These are phyloP conservation scores for Manis crassicaudata DNA, from an alignment of 2,797 vertebrate genomes.

Conservation along the genomic window DNA sequence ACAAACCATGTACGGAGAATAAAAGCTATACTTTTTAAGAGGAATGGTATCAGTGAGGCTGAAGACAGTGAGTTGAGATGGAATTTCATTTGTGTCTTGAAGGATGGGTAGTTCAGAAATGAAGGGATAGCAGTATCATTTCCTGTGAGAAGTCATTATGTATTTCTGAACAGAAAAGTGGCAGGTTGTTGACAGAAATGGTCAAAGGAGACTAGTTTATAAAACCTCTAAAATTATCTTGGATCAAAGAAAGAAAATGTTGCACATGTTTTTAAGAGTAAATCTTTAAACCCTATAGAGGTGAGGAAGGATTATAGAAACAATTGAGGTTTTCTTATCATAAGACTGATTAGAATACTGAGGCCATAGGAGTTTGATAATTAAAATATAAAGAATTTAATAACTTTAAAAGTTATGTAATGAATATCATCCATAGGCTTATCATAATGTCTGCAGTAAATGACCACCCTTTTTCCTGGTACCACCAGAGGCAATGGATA, in stretches of 20 bases:
- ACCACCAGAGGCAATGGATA: not conserved
- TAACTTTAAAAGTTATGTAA: not conserved
- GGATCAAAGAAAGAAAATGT: conserved; percentile 41
- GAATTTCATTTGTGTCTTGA: conserved; percentile 36
- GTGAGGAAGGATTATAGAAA: not conserved
- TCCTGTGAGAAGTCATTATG: conserved; percentile 49
- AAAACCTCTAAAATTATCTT: conserved; percentile 54
- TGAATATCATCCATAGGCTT: not conserved
- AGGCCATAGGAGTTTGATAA: not conserved
- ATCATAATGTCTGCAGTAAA: not conserved
- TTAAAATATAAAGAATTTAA: not conserved
- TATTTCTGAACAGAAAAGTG: conserved; percentile 51
- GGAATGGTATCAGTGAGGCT: not conserved
- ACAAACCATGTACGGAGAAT: not conserved
- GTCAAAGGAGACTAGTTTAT: conserved; percentile 57
- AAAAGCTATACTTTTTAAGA: not conserved
- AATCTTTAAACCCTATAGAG: not conserved
- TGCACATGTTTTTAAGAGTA: not conserved
- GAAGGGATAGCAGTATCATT: conserved; percentile 37
- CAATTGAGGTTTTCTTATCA: not conserved
- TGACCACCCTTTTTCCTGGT: not conserved
- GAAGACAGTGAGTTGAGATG: not conserved
- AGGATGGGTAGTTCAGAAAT: conserved; percentile 33
- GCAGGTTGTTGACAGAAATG: conserved; percentile 48
- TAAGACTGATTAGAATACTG: not conserved